Base-by-base conservation (phyloP, 2,888 invertebrate species). In the Brachyptera putata region DNA sequence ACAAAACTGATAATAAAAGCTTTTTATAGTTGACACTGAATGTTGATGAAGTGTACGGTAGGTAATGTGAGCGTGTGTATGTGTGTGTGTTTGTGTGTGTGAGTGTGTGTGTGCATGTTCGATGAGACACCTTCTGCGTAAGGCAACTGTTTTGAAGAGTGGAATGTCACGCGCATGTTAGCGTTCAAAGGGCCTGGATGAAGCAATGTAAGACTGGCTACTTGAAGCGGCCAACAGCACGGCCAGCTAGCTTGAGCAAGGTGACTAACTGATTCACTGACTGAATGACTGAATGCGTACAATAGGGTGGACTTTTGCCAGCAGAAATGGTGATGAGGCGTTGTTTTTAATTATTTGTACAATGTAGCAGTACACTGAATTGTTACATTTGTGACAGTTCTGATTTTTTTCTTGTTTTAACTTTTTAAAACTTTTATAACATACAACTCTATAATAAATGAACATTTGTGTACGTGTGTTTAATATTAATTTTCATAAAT, bases 111-210 rank as follows among this genome's bases (percentile, higher is more conserved):
- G 62, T 62, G 61, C 57, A 56, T 58, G 57, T 61, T 56, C 58
- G 56, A 60, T 60, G 61, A 61, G 61, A 63, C 60, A 59, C 64
- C 62, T 62, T 63, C 56, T 41, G 37, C 58, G 49, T 65, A 65
- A 65, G 66, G 66, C 64, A 64, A 66, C 64, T 58, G 63, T 63
- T 64, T 63, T 61, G 55, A 61, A 60, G 58, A 62, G 56, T 64
- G 66, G 66, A 64, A 64, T 65, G 66, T 66, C 61, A 41, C 63
- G 55, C 37, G 61, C 57, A 36, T 39, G 53, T 53, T 55, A 37
- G 34, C n/a, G 37, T 39, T 26, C 53, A 41, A 25, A 21, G 36
- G 21, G 49, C 34, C 41, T 50, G 37, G 39, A 22, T 56, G 36
- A 49, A 24, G 14, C 41, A 14, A 22, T 36, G 58, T n/a, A 50